Evolutionary conservation across 1,140 invertebrate genomes (phyloP).

Genomic region (Caerostris extrusa): DNA sequence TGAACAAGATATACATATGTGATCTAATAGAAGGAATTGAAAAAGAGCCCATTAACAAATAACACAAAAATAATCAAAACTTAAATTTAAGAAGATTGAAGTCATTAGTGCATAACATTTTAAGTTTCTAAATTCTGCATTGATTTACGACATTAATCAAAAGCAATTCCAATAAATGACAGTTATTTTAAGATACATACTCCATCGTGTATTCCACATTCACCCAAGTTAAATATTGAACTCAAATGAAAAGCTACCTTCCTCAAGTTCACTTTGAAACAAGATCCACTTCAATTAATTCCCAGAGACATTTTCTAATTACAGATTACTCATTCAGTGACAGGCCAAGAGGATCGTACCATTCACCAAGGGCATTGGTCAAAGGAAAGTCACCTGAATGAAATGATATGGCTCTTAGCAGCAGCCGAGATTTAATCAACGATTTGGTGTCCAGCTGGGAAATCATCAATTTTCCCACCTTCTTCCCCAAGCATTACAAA

Average conservation of each 20-base stretch:
- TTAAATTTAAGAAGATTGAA: no score
- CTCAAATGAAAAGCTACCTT: not conserved
- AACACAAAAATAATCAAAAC: no score
- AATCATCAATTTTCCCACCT: slow-evolving; percentile 65
- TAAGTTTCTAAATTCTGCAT: no score
- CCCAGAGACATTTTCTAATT: not conserved
- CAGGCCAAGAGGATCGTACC: not conserved
- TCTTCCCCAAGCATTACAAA: not conserved
- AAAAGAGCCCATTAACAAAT: no score
- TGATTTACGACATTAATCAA: no score
- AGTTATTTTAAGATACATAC: no score
- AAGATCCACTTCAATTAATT: not conserved
- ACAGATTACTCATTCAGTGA: not conserved
- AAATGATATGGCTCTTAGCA: not conserved
- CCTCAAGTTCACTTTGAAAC: not conserved
- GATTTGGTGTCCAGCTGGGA: slow-evolving; percentile 49
- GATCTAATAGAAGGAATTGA: no score
- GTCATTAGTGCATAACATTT: no score
- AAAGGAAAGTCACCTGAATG: slow-evolving; percentile 1
- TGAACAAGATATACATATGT: no score
- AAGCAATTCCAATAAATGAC: no score
- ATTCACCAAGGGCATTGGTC: not conserved
- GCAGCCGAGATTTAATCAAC: slow-evolving; percentile 59
- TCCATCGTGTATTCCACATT: no score
- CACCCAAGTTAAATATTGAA: no score